Evolutionary conservation across 2,113 vertebrate genomes (phyloP), one percentile per base, ranked within the genome.

Genomic region (Ceratotherium simum): DNA sequence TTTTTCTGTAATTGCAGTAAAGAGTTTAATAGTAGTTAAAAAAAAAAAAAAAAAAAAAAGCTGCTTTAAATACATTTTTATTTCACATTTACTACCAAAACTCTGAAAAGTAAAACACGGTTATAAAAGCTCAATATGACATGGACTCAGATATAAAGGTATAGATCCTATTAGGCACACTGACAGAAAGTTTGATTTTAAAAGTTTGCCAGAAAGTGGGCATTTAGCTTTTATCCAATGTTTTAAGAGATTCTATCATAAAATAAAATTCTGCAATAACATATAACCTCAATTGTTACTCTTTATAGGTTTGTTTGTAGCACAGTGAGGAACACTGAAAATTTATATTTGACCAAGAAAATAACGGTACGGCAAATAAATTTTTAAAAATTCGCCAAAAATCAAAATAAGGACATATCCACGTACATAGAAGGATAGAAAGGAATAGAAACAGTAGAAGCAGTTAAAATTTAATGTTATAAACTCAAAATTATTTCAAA

Each of bases 81-180:
- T 67, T 96, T 91, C 62, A 96, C 8, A 79, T 95, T 91, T 82
- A 98, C 36, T 75, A 70, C 8, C n/a, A 67, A 76, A 97, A 95
- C 3, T 93, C 64, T 29, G 76, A 86, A 84, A 75, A 72, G 60
- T 65, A 54, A 76, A 95, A 78, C 5, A 94, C 54, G 65, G 31
- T 33, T 81, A 75, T 33, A 75, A 96, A 92, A 72, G 21, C 21
- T 91, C 13, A 83, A 29, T 39, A 95, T 79, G 46, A 89, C n/a
- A 89, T 14, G 18, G 42, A 89, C 65, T 89, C 54, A 65, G 17
- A 46, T 79, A 83, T 23, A 80, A 80, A 86, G 33, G 81, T 83
- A 75, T 17, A 81, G 12, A 46, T 67, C 60, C 23, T 73, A 78
- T 83, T 89, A 83, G 20, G 62, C 10, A 89, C 36, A 95, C 0